phyloP scores from a whole-genome alignment of 2,888 invertebrate species.

The Xanthia icteritia region DNA sequence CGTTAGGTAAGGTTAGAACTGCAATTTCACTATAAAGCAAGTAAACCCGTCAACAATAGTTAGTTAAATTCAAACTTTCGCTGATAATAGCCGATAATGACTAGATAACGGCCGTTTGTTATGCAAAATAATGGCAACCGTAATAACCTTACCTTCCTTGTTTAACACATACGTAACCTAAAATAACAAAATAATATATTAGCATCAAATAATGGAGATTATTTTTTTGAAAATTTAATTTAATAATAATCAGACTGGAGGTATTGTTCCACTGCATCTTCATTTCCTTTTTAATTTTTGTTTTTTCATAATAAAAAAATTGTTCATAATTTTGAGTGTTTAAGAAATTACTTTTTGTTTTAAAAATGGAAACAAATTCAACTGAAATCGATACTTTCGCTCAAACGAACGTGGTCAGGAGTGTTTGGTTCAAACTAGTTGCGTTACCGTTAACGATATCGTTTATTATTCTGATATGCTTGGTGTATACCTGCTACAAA shows the following conservation, averaged over 20 bases:
- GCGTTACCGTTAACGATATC: conserved; percentile 63
- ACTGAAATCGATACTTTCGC: conserved; percentile 6
- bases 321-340: not conserved
- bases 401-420: conserved; percentile 19
- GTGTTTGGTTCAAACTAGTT: conserved; percentile 67
- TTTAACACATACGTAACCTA: conserved; percentile 3
- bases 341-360: not conserved
- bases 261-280: not conserved
- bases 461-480: conserved; percentile 68
- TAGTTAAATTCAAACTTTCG: conserved; percentile 46
- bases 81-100: conserved; percentile 61
- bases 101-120: conserved; percentile 51
- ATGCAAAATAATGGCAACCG: conserved; percentile 33
- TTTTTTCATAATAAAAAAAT: too few relatives aligned
- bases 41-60: conserved; percentile 9
- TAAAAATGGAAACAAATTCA: conserved; percentile 44
- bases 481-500: conserved; percentile 78
- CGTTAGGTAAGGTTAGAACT: not conserved
- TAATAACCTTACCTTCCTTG: conserved; percentile 34
- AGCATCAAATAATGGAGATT: not conserved
- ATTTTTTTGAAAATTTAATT: not conserved
- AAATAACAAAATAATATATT: not conserved
- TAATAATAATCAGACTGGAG: too few relatives aligned
- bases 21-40: conserved; percentile 2
- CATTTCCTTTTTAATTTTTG: too few relatives aligned